These are phyloP conservation scores for Leptarthrus brevirostris DNA, from an alignment of 2,888 invertebrate species.

Conservation along the genomic window DNA sequence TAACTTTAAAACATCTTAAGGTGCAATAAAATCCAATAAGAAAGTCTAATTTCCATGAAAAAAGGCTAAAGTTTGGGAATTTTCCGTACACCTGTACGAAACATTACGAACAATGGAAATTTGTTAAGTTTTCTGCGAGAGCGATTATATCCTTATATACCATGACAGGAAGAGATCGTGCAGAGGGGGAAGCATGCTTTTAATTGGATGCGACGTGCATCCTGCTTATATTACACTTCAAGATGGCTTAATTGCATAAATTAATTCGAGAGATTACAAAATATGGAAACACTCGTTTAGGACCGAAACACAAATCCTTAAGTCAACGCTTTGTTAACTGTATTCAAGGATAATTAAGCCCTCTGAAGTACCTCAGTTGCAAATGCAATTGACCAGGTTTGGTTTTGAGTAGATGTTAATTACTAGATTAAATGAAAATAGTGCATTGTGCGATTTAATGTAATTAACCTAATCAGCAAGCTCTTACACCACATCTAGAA, in stretches of 20 bases:
- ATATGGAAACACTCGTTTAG: background rate
- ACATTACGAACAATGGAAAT: background rate
- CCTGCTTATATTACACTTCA: background rate
- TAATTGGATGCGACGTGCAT: too few species aligned
- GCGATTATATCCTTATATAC: too few species aligned
- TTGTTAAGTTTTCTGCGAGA: background rate
- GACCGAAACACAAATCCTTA: slow-evolving; percentile 1
- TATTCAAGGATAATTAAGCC: too few species aligned
- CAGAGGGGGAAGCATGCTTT: background rate
- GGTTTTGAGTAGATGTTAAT: too few species aligned
- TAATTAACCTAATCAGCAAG: too few species aligned
- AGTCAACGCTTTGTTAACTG: slow-evolving; percentile 20
- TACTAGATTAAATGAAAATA: too few species aligned
- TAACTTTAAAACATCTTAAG: slow-evolving; percentile 11
- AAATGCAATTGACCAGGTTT: too few species aligned
- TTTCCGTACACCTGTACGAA: background rate
- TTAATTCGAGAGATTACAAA: slow-evolving; percentile 11
- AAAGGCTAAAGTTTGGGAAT: background rate
- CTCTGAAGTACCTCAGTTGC: too few species aligned
- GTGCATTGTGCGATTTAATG: too few species aligned
- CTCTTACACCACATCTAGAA: too few species aligned
- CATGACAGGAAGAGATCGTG: too few species aligned
- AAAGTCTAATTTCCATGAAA: slow-evolving; percentile 23
- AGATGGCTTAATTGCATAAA: slow-evolving; percentile 4
- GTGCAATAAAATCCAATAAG: background rate